Evolutionary conservation across 2,888 invertebrate species (phyloP).

Genomic region (Rhingia rostrata): DNA sequence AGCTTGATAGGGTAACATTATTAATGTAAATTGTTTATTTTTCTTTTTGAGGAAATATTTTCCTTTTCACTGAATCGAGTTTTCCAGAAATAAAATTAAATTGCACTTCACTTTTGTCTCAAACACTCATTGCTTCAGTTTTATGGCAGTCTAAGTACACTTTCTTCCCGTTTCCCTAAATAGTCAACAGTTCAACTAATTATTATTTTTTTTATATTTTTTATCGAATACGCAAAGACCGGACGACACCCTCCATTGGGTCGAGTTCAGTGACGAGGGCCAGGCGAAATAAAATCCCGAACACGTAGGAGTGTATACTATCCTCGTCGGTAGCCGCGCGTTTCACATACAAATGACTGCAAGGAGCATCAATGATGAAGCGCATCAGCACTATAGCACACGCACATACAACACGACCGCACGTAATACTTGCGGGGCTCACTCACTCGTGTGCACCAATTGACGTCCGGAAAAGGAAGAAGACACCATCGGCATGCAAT

Average conservation of each 20-base stretch:
- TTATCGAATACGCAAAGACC: conserved; percentile 41
- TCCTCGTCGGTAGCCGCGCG: conserved; percentile 63
- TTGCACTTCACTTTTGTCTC: conserved; percentile 50
- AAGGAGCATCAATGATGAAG: conserved; percentile 57
- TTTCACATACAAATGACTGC: conserved; percentile 73
- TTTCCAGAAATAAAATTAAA: conserved; percentile 2
- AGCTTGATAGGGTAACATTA: conserved; percentile 93
- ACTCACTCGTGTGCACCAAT: conserved; percentile 73
- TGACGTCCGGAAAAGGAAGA: conserved; percentile 74
- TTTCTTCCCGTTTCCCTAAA: conserved; percentile 55
- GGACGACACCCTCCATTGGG: conserved; percentile 58
- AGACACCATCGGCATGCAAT: conserved; percentile 72
- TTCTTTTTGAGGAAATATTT: conserved; percentile 16
- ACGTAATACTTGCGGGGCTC: conserved; percentile 69
- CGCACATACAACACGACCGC: conserved; percentile 67
- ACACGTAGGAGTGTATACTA: conserved; percentile 71
- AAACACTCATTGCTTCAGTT: conserved; percentile 44
- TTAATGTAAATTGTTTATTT: conserved; percentile 16
- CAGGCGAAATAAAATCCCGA: conserved; percentile 63
- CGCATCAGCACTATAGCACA: conserved; percentile 22
- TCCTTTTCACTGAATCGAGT: conserved; percentile 5
- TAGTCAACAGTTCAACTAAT: conserved; percentile 59
- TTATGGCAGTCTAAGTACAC: conserved; percentile 50
- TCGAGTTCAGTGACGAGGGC: conserved; percentile 63
- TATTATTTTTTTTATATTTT: conserved; percentile 27